These are phyloP conservation scores for Osmerus eperlanus DNA, from an alignment of 2,113 vertebrate genomes.

Conservation along the genomic window DNA sequence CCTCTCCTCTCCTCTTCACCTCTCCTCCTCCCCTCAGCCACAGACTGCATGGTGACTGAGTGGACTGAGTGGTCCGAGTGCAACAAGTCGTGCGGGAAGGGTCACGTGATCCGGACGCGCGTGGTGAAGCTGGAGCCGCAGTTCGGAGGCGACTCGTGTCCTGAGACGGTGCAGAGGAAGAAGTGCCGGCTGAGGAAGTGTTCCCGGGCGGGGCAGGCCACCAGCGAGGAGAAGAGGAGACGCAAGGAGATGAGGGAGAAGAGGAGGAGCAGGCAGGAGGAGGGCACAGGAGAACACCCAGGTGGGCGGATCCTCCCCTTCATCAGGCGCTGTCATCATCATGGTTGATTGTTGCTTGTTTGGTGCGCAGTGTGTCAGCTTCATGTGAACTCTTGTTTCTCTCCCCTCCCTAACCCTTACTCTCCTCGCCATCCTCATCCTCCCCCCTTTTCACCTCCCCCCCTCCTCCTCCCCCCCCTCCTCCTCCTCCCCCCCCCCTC, in stretches of 20 bases:
- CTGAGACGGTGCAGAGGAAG: slow-evolving; percentile 88
- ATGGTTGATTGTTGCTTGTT: too few species aligned
- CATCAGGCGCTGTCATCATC: neutral
- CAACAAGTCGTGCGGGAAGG: slow-evolving; percentile 96
- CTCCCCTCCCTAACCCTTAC: slow-evolving; percentile 4
- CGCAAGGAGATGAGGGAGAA: slow-evolving; percentile 92
- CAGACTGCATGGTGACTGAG: slow-evolving; percentile 85
- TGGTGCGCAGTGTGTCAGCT: too few species aligned
- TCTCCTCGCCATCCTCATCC: neutral
- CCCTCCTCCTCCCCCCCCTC: too few species aligned
- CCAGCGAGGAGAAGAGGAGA: slow-evolving; percentile 82
- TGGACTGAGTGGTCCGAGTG: slow-evolving; percentile 98
- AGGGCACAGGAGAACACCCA: slow-evolving; percentile 77
- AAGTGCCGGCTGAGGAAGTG: slow-evolving; percentile 94
- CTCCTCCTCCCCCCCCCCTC: neutral
- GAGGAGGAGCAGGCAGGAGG: slow-evolving; percentile 82
- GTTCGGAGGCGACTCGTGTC: slow-evolving; percentile 88
- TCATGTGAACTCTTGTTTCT: too few species aligned
- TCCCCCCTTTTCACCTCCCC: neutral
- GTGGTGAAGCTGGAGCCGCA: slow-evolving; percentile 89
- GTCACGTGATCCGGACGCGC: slow-evolving; percentile 90
- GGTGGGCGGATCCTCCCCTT: slow-evolving; percentile 64
- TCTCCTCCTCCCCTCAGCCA: slow-evolving; percentile 69
- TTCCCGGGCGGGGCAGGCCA: slow-evolving; percentile 72
- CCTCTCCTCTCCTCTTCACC: neutral